phyloP scores from a whole-genome alignment of 35 echinoderm and acorn worm species.

The Lytechinus pictus region DNA sequence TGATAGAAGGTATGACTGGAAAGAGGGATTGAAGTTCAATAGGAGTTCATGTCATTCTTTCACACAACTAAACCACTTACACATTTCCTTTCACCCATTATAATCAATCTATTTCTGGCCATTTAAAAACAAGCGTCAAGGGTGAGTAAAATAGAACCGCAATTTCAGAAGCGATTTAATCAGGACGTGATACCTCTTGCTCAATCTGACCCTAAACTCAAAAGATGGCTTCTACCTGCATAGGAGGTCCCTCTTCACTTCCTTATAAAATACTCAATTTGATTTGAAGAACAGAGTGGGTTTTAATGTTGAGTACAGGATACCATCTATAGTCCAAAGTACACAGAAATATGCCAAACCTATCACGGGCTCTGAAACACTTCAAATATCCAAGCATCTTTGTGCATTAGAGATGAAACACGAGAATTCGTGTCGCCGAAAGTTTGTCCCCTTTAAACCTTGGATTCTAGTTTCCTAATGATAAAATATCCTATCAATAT shows the following conservation, averaged over 20 bases:
- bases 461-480: neutral
- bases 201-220: neutral
- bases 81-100: neutral
- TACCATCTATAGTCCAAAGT: conserved; percentile 11
- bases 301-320: conserved; percentile 18
- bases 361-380: neutral
- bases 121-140: neutral
- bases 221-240: neutral
- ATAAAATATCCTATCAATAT: no score
- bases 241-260: neutral
- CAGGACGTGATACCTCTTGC: neutral
- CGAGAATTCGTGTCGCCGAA: neutral
- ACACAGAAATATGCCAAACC: neutral
- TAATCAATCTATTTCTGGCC: neutral
- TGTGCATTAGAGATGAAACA: neutral
- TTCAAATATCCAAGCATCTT: neutral
- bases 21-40: neutral
- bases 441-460: neutral
- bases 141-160: neutral
- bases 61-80: neutral
- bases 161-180: neutral
- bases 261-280: neutral
- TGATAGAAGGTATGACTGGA: neutral
- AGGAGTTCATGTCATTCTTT: neutral
- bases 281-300: neutral